phyloP scores from a whole-genome alignment of 2,113 vertebrate species.

The Paramisgurnus dabryanus region DNA sequence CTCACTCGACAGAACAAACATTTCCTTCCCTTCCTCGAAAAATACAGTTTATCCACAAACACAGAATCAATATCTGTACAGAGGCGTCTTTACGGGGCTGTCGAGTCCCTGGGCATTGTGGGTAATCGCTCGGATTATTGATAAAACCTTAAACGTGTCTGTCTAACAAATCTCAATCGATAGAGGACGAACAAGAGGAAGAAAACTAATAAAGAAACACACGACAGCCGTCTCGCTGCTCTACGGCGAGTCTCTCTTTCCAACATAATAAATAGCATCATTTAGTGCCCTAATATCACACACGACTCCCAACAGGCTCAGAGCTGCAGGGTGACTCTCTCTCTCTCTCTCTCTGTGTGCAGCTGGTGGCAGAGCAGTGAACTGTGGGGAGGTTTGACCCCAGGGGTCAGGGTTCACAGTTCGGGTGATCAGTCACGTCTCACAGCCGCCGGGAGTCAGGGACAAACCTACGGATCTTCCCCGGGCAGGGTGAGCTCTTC shows the following conservation, averaged over 20 bases:
- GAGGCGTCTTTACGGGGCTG: background rate
- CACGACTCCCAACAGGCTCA: conserved; percentile 71
- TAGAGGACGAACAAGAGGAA: conserved; percentile 72
- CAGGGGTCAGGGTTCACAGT: conserved; percentile 49
- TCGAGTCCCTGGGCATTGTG: conserved; percentile 21
- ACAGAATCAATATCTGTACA: conserved; percentile 11
- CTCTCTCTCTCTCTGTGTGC: conserved; percentile 69
- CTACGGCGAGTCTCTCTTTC: conserved; percentile 28
- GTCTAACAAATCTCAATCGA: conserved; percentile 78
- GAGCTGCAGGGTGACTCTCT: conserved; percentile 69
- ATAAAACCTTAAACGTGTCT: conserved; percentile 79
- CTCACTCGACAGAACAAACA: background rate
- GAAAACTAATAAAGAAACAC: conserved; percentile 86
- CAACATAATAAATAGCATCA: conserved; percentile 84
- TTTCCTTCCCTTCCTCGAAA: conserved; percentile 1
- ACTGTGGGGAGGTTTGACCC: conserved; percentile 55
- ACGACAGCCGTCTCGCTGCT: conserved; percentile 57
- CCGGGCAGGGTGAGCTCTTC: conserved; percentile 68
- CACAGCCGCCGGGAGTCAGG: conserved; percentile 69
- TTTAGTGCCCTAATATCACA: conserved; percentile 81
- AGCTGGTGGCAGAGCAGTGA: conserved; percentile 71
- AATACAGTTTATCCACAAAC: conserved; percentile 29
- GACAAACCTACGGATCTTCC: conserved; percentile 74
- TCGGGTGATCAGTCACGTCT: conserved; percentile 79
- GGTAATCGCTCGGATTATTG: conserved; percentile 90